These are phyloP conservation scores for Berghia stephanieae DNA, from an alignment of 1,140 invertebrate genomes.

Conservation along the genomic window DNA sequence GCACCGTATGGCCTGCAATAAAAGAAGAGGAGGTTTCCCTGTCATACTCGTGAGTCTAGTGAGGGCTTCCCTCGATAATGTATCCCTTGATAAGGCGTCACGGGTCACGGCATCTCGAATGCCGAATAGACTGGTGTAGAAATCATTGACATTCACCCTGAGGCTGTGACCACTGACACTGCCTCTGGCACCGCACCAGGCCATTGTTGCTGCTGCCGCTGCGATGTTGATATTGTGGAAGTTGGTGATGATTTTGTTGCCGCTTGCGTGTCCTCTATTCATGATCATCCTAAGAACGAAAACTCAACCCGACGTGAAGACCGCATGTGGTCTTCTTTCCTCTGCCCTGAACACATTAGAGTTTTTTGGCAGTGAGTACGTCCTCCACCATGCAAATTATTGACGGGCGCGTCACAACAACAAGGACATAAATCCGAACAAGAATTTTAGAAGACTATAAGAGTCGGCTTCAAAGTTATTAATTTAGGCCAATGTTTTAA, in stretches of 20 bases:
- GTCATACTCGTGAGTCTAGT: too few relatives aligned
- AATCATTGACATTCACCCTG: conserved; percentile 14
- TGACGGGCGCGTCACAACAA: too few relatives aligned
- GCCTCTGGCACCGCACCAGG: conserved; percentile 25
- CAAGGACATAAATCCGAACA: too few relatives aligned
- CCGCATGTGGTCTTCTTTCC: background rate
- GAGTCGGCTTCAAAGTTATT: too few relatives aligned
- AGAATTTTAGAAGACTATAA: too few relatives aligned
- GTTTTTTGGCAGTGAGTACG: too few relatives aligned
- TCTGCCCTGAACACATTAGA: too few relatives aligned
- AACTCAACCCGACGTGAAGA: too few relatives aligned
- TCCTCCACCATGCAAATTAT: too few relatives aligned
- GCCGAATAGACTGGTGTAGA: conserved; percentile 26
- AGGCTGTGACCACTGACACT: conserved; percentile 22
- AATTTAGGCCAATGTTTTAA: too few relatives aligned
- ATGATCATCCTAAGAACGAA: background rate
- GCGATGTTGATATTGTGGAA: background rate
- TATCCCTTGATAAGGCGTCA: too few relatives aligned
- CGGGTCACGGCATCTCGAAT: conserved; percentile 19
- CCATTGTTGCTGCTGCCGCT: conserved; percentile 21
- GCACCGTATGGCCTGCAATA: conserved; percentile 78
- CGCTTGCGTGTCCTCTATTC: background rate
- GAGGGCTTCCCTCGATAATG: too few relatives aligned
- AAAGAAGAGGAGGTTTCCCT: conserved; percentile 43
- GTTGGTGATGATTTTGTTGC: background rate